phyloP scores from a whole-genome alignment of 2,888 invertebrate species.

The Artemia sinica region DNA sequence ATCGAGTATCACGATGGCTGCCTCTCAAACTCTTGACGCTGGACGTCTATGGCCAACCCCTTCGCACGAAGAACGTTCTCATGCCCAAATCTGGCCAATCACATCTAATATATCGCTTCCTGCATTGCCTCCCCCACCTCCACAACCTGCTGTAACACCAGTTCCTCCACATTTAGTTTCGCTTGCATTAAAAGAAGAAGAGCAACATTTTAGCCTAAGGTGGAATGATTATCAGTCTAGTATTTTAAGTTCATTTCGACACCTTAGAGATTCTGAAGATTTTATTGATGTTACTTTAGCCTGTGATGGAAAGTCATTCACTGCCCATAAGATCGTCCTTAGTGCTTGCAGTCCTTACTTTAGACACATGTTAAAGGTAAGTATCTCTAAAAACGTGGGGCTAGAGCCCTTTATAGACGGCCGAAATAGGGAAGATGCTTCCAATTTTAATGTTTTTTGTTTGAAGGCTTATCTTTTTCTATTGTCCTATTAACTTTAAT shows the following conservation, averaged over 20 bases:
- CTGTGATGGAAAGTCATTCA: slow-evolving; percentile 65
- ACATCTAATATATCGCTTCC: slow-evolving; percentile 13
- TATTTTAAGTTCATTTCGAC: slow-evolving; percentile 71
- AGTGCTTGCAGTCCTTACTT: slow-evolving; percentile 88
- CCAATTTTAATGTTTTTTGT: background rate
- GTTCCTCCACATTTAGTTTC: background rate
- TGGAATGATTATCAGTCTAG: slow-evolving; percentile 90
- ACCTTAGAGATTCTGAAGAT: slow-evolving; percentile 72
- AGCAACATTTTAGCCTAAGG: slow-evolving; percentile 77
- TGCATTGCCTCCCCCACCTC: slow-evolving; percentile 11
- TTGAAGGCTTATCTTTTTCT: no score
- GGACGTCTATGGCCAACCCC: background rate
- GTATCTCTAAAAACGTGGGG: background rate
- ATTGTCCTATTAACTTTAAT: no score
- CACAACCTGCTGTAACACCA: background rate
- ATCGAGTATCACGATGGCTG: background rate
- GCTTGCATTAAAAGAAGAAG: slow-evolving; percentile 31
- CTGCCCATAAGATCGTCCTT: slow-evolving; percentile 73
- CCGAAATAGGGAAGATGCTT: no score
- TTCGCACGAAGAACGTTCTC: background rate
- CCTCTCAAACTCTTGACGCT: slow-evolving; percentile 10
- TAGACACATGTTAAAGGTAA: slow-evolving; percentile 34
- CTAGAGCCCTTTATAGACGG: no score
- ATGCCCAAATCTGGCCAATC: slow-evolving; percentile 11
- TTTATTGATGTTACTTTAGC: slow-evolving; percentile 83